Evolutionary conservation across 2,797 vertebrate species (phyloP).

Genomic region (Simalia tracyae): DNA sequence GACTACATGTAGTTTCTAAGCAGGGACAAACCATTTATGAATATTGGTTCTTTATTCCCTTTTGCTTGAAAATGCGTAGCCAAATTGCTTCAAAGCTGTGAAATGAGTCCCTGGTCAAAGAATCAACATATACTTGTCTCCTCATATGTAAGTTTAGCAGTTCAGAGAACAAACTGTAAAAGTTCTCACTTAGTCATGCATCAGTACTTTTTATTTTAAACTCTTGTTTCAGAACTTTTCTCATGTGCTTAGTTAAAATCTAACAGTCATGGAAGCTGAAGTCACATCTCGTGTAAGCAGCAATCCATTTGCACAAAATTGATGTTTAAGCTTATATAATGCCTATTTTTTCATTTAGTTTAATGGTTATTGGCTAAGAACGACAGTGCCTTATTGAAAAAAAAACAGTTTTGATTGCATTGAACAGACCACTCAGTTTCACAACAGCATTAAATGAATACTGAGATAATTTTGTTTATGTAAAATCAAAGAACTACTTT

Average conservation of each 20-base stretch:
- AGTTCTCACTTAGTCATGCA: slow-evolving; percentile 26
- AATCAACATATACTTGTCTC: neutral
- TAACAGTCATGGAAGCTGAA: slow-evolving; percentile 27
- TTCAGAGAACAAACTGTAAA: neutral
- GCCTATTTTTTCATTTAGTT: slow-evolving; percentile 37
- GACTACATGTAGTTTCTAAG: neutral
- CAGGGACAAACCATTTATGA: neutral
- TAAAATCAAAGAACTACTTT: neutral
- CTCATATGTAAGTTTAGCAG: slow-evolving; percentile 11
- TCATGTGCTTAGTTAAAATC: slow-evolving; percentile 38
- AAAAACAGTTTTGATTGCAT: slow-evolving; percentile 14
- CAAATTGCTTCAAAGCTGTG: slow-evolving; percentile 10
- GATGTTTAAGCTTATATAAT: slow-evolving; percentile 37
- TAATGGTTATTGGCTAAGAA: slow-evolving; percentile 37
- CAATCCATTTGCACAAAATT: neutral
- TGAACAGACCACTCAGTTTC: neutral
- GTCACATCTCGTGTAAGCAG: slow-evolving; percentile 30
- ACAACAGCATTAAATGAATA: neutral
- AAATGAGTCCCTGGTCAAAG: neutral
- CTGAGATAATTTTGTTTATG: neutral
- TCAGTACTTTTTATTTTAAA: slow-evolving; percentile 43
- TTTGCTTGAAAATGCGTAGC: neutral
- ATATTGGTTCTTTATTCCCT: neutral
- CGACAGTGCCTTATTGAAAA: slow-evolving; percentile 3
- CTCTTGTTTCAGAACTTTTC: slow-evolving; percentile 39